Evolutionary conservation across 2,888 invertebrate genomes (phyloP).

Genomic region (Hesperia comma): DNA sequence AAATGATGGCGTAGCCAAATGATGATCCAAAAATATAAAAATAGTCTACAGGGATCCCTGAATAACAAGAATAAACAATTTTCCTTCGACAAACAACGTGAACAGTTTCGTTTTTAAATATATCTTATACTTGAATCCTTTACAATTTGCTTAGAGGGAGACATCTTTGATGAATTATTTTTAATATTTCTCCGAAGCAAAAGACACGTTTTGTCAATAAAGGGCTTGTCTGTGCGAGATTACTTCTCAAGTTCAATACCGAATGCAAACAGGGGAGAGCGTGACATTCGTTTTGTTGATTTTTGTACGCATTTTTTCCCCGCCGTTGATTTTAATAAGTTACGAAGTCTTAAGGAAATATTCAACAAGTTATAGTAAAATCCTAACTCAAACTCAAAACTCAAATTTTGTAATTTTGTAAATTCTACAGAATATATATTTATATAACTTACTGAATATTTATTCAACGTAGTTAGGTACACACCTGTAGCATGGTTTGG

Average conservation of each 20-base stretch:
- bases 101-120: slow-evolving; percentile 35
- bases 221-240: slow-evolving; percentile 61
- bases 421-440: no score
- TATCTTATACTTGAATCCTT: slow-evolving; percentile 42
- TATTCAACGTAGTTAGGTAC: no score
- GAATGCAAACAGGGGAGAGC: slow-evolving; percentile 66
- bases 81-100: slow-evolving; percentile 7
- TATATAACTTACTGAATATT: no score
- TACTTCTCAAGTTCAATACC: slow-evolving; percentile 68
- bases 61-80: background rate
- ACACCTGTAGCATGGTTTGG: no score
- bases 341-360: slow-evolving; percentile 10
- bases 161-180: slow-evolving; percentile 60
- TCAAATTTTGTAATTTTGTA: no score
- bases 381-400: background rate
- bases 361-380: background rate
- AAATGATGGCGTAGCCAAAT: no score
- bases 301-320: slow-evolving; percentile 42
- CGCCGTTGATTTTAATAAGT: slow-evolving; percentile 33
- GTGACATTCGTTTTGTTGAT: slow-evolving; percentile 52
- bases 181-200: slow-evolving; percentile 63
- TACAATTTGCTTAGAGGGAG: slow-evolving; percentile 51
- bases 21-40: no score
- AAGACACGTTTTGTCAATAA: slow-evolving; percentile 79
- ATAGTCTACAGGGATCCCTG: background rate